Base-by-base conservation (phyloP, 2,113 vertebrate genomes). In the Larimichthys crocea region DNA sequence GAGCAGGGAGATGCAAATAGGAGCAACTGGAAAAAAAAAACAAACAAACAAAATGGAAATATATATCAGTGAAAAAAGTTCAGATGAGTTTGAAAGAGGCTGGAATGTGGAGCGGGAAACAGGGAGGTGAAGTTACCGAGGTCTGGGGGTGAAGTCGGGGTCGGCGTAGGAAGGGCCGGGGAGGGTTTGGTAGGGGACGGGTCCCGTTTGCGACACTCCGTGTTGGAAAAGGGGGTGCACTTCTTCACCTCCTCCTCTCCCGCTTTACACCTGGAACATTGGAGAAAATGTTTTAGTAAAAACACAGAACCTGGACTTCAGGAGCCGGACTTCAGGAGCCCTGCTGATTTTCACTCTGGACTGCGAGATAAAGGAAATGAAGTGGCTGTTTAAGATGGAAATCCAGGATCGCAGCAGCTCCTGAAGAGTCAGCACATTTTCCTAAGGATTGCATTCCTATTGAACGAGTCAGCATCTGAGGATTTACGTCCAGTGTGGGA, bases 181-280 rank as follows among this genome's bases (percentile, higher is more conserved):
- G 88, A 17, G 20, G 46, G 65, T 19, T 74, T n/a, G 1, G 92
- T 87, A 0, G 91, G 80, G 1, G 77, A 80, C 3, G 44, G 79
- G 14, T 76, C 53, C 15, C 66, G 90, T 79, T 94, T 95, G 53
- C 50, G 84, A 79, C 95, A 96, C 65, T 89, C 84, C 0, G 94
- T 92, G 85, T 96, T 95, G 1, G 94, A 95, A 35, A 85, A 90
- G 0, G 91, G 69, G 0, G 93, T 95, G 92, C 95, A 96, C 44
- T 74, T 82, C 72, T 74, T 89, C 60, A 92, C 83, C 85, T 89
- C 92, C 24, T 91, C 92, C 75, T 96, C 95, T 5, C 93, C 92
- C 0, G 61, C 1, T 88, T 95, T 96, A 84, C 95, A 96, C 89
- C 95, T 96, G 70, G 0, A 24, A 6, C 9, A 48, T 57, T 20